Percentiles rank a stretch among this genome's conserved stretches.
Evolutionary conservation across 2,888 invertebrate species (phyloP).

Genomic region (Calephelis perditalis): DNA sequence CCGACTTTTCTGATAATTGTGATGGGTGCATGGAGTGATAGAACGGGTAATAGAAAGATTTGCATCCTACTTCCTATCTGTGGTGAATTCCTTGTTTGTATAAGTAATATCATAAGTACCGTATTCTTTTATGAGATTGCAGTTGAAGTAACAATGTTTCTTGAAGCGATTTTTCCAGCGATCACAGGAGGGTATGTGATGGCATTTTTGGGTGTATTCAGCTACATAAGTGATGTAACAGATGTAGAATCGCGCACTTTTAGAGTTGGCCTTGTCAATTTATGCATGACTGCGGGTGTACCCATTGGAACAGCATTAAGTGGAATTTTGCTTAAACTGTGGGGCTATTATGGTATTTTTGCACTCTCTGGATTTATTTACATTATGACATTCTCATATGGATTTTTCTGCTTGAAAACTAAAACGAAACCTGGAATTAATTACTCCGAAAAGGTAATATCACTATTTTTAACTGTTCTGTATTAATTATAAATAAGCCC

Average conservation of each 20-base stretch:
- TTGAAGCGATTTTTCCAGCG: slow-evolving; percentile 74
- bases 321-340: slow-evolving; percentile 62
- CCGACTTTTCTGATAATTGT: slow-evolving; percentile 76
- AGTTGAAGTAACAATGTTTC: slow-evolving; percentile 71
- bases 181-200: slow-evolving; percentile 75
- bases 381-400: slow-evolving; percentile 60
- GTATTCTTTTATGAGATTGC: slow-evolving; percentile 73
- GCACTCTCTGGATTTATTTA: slow-evolving; percentile 51
- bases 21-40: slow-evolving; percentile 80
- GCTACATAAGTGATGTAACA: slow-evolving; percentile 80
- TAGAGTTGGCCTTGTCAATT: slow-evolving; percentile 78
- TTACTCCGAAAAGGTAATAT: slow-evolving; percentile 44
- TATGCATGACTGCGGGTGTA: slow-evolving; percentile 77
- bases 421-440: slow-evolving; percentile 47
- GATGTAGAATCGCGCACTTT: slow-evolving; percentile 74
- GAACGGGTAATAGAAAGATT: slow-evolving; percentile 75
- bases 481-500: too few relatives aligned
- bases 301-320: slow-evolving; percentile 77
- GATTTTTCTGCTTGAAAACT: slow-evolving; percentile 46
- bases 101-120: slow-evolving; percentile 71
- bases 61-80: slow-evolving; percentile 75
- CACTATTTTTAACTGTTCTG: too few relatives aligned
- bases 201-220: slow-evolving; percentile 77
- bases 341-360: slow-evolving; percentile 67
- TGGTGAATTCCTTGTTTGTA: slow-evolving; percentile 68